Conservation (phyloP, 2,888 invertebrate species). For the Cephonodes hylas region DNA sequence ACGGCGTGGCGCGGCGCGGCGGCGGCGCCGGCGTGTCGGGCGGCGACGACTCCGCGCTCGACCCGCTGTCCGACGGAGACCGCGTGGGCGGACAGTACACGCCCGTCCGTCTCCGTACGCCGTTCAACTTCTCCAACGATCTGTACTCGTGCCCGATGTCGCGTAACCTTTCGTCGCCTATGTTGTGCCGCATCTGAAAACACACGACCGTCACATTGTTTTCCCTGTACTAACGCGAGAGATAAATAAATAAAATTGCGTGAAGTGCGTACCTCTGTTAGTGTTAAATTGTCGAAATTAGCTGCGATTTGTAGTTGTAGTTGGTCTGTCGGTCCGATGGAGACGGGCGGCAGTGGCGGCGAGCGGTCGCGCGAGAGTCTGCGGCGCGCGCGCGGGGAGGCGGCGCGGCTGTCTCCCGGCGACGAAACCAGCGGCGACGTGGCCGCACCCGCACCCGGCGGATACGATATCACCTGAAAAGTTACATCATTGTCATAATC, state of each 20-base stretch:
- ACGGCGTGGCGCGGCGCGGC: slow-evolving; percentile 48
- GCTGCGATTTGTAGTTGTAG: slow-evolving; percentile 61
- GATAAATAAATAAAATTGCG: not conserved
- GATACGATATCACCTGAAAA: slow-evolving; percentile 71
- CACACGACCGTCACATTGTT: not conserved
- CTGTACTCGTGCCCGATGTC: slow-evolving; percentile 81
- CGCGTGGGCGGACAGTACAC: slow-evolving; percentile 48
- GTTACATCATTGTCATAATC: too few species aligned
- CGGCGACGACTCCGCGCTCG: slow-evolving; percentile 65
- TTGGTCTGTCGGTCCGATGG: slow-evolving; percentile 46
- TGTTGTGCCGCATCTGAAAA: slow-evolving; percentile 81
- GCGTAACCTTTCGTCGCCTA: slow-evolving; percentile 83
- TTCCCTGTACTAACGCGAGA: not conserved
- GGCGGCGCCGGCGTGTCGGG: slow-evolving; percentile 64
- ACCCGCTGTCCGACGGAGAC: slow-evolving; percentile 73
- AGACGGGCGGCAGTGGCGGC: slow-evolving; percentile 56
- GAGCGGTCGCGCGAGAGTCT: slow-evolving; percentile 76
- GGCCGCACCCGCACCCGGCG: slow-evolving; percentile 71
- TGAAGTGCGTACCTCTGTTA: slow-evolving; percentile 57
- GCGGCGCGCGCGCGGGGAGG: slow-evolving; percentile 83
- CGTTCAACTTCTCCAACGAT: slow-evolving; percentile 80
- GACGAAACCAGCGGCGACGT: slow-evolving; percentile 89
- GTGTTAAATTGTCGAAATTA: slow-evolving; percentile 68
- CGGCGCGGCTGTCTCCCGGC: slow-evolving; percentile 88
- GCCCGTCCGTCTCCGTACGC: slow-evolving; percentile 76